Conservation (phyloP, 2,797 vertebrate genomes). For the Gymnodraco acuticeps region DNA sequence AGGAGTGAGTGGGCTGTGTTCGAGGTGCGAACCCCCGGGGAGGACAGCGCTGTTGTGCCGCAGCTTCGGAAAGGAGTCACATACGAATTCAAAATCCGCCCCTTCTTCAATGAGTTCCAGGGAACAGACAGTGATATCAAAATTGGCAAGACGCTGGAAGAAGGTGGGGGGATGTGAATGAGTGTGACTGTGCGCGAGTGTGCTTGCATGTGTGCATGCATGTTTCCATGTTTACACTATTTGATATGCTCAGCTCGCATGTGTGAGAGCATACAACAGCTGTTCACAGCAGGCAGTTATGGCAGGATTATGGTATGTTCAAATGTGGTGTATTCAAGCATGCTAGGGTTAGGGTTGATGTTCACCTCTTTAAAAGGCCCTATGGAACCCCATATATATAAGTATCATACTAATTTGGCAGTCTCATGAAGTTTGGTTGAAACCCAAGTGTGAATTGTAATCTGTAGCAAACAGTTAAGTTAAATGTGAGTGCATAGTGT, state of each 20-base stretch:
- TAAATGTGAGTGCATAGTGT: conserved; percentile 40
- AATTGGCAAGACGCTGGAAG: conserved; percentile 95
- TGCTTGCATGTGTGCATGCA: conserved; percentile 53
- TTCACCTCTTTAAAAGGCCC: conserved; percentile 53
- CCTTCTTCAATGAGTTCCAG: conserved; percentile 99
- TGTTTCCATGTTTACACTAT: conserved; percentile 73
- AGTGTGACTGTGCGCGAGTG: conserved; percentile 26
- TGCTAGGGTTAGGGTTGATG: conserved; percentile 48
- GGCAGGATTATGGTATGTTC: conserved; percentile 62
- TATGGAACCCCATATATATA: conserved; percentile 60
- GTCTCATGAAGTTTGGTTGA: conserved; percentile 70
- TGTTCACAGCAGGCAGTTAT: conserved; percentile 69
- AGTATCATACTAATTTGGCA: conserved; percentile 75
- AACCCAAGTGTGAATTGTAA: conserved; percentile 71
- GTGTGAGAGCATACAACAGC: conserved; percentile 70
- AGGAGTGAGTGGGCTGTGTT: conserved; percentile 94
- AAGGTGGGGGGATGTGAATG: conserved; percentile 86
- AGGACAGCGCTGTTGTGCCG: conserved; percentile 91
- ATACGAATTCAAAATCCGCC: conserved; percentile 97
- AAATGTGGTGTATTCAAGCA: conserved; percentile 64
- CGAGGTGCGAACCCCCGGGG: conserved; percentile 93
- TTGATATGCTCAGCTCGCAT: conserved; percentile 68
- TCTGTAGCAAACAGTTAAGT: conserved; percentile 51
- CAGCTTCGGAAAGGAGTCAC: conserved; percentile 95
- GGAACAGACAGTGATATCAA: conserved; percentile 98